Evolutionary conservation across 2,888 invertebrate genomes (phyloP).

Genomic region (Phaedon cochleariae): DNA sequence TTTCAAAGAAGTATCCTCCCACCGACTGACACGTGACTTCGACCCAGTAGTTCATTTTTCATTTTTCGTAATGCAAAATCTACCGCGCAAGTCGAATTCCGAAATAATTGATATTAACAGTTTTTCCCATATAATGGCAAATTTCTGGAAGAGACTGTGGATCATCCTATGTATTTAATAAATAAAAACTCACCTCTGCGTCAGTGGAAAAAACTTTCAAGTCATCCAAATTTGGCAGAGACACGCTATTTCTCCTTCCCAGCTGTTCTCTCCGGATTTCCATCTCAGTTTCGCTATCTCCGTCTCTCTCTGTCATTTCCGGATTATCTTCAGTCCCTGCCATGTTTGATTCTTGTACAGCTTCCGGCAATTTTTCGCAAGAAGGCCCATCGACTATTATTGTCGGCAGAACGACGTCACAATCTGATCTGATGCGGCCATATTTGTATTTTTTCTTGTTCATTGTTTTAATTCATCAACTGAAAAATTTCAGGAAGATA

Average conservation of each 20-base stretch:
- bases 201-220: constrained; percentile 64
- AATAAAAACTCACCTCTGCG: constrained; percentile 6
- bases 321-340: constrained; percentile 8
- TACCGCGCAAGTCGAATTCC: no score
- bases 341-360: constrained; percentile 29
- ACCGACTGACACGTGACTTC: no score
- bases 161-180: no score
- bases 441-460: constrained; percentile 36
- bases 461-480: constrained; percentile 21
- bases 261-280: constrained; percentile 48
- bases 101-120: no score
- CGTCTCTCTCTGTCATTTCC: constrained; percentile 13
- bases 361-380: constrained; percentile 33
- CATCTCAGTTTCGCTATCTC: constrained; percentile 12
- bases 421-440: constrained; percentile 20
- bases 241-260: constrained; percentile 73
- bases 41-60: no score
- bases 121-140: no score
- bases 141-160: no score
- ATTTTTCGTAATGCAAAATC: no score
- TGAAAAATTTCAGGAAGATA: no score
- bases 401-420: constrained; percentile 43
- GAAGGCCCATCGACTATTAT: constrained; percentile 48
- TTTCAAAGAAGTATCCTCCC: no score
- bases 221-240: constrained; percentile 77